Percentiles rank a stretch among this genome's conserved stretches.
phyloP scores from a whole-genome alignment of 2,888 invertebrate genomes.

The Iselma pallidipennis region DNA sequence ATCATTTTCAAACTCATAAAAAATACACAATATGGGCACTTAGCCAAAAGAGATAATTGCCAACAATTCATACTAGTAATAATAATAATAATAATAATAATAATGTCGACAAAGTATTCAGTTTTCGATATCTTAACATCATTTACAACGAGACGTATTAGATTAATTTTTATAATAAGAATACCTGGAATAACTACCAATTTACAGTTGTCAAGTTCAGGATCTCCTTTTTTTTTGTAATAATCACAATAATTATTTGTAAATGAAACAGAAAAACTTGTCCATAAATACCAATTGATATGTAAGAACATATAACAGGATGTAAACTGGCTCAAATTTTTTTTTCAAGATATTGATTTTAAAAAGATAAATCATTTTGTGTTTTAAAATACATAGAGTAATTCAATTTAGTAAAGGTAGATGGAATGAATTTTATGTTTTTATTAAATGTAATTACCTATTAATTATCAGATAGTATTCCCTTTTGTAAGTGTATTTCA shows the following conservation, averaged over 20 bases:
- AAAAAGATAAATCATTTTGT: neutral
- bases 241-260: neutral
- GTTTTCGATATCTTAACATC: neutral
- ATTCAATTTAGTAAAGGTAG: neutral
- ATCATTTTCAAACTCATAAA: neutral
- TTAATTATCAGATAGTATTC: neutral
- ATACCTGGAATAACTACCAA: neutral
- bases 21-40: neutral
- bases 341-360: neutral
- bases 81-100: neutral
- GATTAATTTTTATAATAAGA: neutral
- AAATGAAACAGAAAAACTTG: neutral
- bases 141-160: neutral
- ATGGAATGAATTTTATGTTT: neutral
- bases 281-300: too few species aligned
- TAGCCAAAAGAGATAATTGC: neutral
- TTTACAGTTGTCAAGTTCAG: neutral
- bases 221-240: neutral
- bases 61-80: neutral
- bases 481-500: too few species aligned
- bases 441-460: neutral
- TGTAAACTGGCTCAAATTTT: conserved; percentile 10
- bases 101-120: neutral
- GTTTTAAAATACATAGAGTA: neutral
- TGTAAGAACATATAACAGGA: too few species aligned